Percentiles rank a stretch among this genome's conserved stretches.
Evolutionary conservation across 2,797 vertebrate genomes (phyloP).

Genomic region (Cuculus canorus): DNA sequence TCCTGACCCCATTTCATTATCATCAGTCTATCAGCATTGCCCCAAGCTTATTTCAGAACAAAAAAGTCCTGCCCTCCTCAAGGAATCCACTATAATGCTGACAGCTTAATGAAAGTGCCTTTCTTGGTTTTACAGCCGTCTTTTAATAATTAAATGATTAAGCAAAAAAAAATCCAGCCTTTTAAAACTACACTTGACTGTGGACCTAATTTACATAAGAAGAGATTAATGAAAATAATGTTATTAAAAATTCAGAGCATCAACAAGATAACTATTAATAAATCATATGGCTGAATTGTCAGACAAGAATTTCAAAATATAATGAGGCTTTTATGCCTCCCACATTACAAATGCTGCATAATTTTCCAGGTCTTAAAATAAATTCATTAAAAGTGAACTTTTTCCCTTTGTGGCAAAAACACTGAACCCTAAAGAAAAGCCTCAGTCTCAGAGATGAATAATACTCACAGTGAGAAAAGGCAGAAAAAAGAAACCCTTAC

Average conservation of each 20-base stretch:
- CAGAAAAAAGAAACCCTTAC: conserved; percentile 33
- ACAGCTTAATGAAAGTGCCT: conserved; percentile 71
- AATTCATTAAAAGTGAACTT: conserved; percentile 66
- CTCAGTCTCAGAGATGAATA: conserved; percentile 40
- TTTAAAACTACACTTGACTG: conserved; percentile 72
- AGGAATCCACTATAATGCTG: conserved; percentile 68
- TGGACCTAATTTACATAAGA: conserved; percentile 73
- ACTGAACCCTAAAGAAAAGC: conserved; percentile 50
- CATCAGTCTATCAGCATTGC: conserved; percentile 63
- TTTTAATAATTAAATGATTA: conserved; percentile 75
- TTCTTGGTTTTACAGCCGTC: conserved; percentile 65
- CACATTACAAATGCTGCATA: conserved; percentile 67
- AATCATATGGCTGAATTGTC: conserved; percentile 76
- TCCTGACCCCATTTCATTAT: conserved; percentile 66
- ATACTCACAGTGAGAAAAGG: conserved; percentile 15
- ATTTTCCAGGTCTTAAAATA: conserved; percentile 67
- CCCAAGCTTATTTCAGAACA: conserved; percentile 65
- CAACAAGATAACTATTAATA: conserved; percentile 77
- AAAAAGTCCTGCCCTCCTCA: conserved; percentile 67
- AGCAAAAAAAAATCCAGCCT: conserved; percentile 68
- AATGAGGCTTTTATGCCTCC: conserved; percentile 73
- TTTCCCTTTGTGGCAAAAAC: conserved; percentile 55
- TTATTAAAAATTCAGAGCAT: conserved; percentile 77
- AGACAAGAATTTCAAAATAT: conserved; percentile 75
- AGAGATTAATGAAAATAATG: conserved; percentile 76